Base-by-base conservation (phyloP, 1,140 invertebrate species). In the Medauroidea extradentata region DNA sequence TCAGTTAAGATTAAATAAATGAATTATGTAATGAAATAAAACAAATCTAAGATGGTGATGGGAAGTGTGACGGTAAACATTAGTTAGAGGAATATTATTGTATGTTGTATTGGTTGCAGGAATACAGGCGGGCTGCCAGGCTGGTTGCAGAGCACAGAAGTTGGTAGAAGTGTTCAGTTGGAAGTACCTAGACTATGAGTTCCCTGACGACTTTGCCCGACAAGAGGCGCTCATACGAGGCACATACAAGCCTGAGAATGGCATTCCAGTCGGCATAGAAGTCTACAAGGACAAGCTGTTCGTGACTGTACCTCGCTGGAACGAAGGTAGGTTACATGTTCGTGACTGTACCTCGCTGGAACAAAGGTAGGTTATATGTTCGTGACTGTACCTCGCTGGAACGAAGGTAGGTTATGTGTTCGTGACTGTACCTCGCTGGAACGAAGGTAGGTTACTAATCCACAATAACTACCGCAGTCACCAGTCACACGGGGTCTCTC, bases 181-280 rank as follows among this genome's bases (percentile, higher is more conserved):
- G 53, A 18, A 27, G 14, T 1, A 21, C n/a, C 39, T 55, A 7
- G 53, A 55, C 53, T 55, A 38, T 9, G 53, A 39, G 5, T 55
- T 16, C 41, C 53, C 53, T 14, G 21, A 9, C 19, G 41, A 55
- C 1, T 2, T 3, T 11, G 38, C 53, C 9, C 53, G 53, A 5
- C 53, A 82, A 61, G 75, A 83, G 43, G 87, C 87, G 0, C 72
- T 90, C 8, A 69, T 78, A 13, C 81, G 77, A 1, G 84, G 83
- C 11, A 81, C 82, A 24, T 85, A 81, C 39, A 79, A 87, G 2
- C 87, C 86, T 0, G 82, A 88, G 70, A 90, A 90, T 66, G 86
- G 81, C 41, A 71, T 91, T 2, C 89, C 89, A 1, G 87, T 90
- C 3, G 89, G 89, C 13, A 85, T 91, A 25, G 89, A 92, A 73